Evolutionary conservation across 2,797 vertebrate species (phyloP).

Genomic region (Sebastes melanostomus): DNA sequence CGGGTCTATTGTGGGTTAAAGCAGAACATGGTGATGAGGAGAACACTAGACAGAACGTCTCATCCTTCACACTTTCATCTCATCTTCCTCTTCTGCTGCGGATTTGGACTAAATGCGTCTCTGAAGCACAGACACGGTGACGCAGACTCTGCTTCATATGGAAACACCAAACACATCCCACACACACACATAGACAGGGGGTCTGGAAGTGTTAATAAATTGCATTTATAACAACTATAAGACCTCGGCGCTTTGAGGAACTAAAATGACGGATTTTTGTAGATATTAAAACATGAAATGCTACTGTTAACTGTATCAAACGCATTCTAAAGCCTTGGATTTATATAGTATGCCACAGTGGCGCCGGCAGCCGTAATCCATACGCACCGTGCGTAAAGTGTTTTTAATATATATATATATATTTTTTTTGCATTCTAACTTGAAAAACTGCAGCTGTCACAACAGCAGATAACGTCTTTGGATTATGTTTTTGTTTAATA

Average conservation of each 20-base stretch:
- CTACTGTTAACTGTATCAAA: not conserved
- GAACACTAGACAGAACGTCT: not conserved
- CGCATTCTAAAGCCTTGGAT: not conserved
- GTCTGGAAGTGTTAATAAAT: not conserved
- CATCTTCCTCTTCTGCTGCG: not conserved
- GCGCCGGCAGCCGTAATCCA: rapidly evolving
- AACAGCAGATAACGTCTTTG: too few species aligned
- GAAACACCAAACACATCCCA: not conserved
- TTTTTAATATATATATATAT: too few species aligned
- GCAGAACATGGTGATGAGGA: not conserved
- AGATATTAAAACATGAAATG: not conserved
- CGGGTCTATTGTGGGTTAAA: not conserved
- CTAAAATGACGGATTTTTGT: not conserved
- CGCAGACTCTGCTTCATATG: not conserved
- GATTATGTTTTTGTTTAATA: too few species aligned
- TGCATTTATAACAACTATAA: not conserved
- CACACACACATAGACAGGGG: not conserved
- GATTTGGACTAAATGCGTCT: not conserved
- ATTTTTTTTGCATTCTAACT: too few species aligned
- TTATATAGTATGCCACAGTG: not conserved
- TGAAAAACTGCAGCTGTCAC: too few species aligned
- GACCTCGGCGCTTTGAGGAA: not conserved
- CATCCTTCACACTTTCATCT: not conserved
- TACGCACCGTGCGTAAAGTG: too few species aligned
- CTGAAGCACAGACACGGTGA: not conserved